Base-by-base conservation (phyloP, 92 coral and sea anemone species). In the Actinostola sp. region DNA sequence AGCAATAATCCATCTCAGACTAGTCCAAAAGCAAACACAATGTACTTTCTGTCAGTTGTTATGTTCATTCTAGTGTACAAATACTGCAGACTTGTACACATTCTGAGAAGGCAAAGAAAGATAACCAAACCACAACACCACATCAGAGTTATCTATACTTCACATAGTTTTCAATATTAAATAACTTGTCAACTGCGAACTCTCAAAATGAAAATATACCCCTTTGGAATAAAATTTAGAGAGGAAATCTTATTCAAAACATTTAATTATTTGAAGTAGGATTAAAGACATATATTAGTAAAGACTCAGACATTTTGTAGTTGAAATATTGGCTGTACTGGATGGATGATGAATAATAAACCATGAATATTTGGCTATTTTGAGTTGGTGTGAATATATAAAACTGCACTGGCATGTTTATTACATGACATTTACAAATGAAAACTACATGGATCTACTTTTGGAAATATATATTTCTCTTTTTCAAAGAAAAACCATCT, bases 311-410 rank as follows among this genome's bases (percentile, higher is more conserved):
- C 63, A 27, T 57, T 57, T 57, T 30, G 12, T 30, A 57, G 19
- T 12, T 7, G 21, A 19, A 30, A 57, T 57, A 57, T 30, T 27
- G 63, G 63, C 27, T 30, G 63, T 57, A 21, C 13, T 57, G 5
- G 45, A 39, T 27, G 19, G 27, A 8, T 17, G 36, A 57, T 57
- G 3, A 68, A 68, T 68, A 32, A 68, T 51, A 52, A 51, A 68
- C n/a, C 20, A 45, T 45, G 30, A 45, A 29, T 10, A 46, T 48
- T 31, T 45, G 12, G 1, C 29, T 50, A 29, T 68, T 68, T 68
- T 12, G 63, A 14, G 7, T 19, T 24, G 30, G 21, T 1, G 59
- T 52, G 21, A 52, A 52, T 52, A 36, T n/a, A 48, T 48, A 52
- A 52, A 52, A 23, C 59, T 52, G 21, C 27, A 8, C 21, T 21